phyloP scores from a whole-genome alignment of 2,113 vertebrate species.

The Tautogolabrus adspersus region DNA sequence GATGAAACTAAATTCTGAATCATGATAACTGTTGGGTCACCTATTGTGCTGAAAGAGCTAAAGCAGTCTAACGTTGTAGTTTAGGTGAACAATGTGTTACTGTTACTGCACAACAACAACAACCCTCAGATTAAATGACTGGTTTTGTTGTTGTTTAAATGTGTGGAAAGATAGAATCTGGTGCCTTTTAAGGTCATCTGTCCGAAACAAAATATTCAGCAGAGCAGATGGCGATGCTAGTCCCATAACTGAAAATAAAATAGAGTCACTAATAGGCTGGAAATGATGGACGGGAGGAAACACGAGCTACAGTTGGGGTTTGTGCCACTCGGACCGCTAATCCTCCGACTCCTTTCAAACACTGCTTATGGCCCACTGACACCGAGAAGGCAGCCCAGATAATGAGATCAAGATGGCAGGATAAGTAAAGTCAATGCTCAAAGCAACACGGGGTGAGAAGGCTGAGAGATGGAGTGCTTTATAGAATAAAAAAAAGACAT shows the following conservation, averaged over 20 bases:
- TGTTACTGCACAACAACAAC: not conserved
- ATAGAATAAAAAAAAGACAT: not conserved
- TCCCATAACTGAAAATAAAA: constrained; percentile 2
- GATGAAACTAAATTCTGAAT: too few relatives aligned
- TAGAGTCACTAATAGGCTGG: not conserved
- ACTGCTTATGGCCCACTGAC: constrained; percentile 11
- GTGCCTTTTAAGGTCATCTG: not conserved
- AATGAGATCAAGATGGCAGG: constrained; percentile 30
- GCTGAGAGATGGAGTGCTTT: not conserved
- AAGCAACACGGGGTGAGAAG: not conserved
- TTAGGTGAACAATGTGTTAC: not conserved
- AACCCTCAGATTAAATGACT: not conserved
- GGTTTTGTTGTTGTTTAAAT: not conserved
- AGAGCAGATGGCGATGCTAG: constrained; percentile 1
- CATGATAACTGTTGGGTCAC: not conserved
- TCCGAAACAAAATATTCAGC: not conserved
- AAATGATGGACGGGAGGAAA: constrained; percentile 36
- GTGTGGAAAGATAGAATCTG: not conserved
- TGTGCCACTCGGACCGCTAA: constrained; percentile 26
- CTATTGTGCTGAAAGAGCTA: too few relatives aligned
- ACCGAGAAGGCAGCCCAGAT: constrained; percentile 9
- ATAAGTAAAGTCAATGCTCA: constrained; percentile 10
- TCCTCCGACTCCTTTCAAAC: constrained; percentile 23
- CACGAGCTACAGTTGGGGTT: not conserved
- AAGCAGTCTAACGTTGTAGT: not conserved